A percentile compares a stretch with the other conserved stretches of the same genome.
Conservation (phyloP, 2,113 vertebrate species). For the Cyphomyrus discorhynchus region DNA sequence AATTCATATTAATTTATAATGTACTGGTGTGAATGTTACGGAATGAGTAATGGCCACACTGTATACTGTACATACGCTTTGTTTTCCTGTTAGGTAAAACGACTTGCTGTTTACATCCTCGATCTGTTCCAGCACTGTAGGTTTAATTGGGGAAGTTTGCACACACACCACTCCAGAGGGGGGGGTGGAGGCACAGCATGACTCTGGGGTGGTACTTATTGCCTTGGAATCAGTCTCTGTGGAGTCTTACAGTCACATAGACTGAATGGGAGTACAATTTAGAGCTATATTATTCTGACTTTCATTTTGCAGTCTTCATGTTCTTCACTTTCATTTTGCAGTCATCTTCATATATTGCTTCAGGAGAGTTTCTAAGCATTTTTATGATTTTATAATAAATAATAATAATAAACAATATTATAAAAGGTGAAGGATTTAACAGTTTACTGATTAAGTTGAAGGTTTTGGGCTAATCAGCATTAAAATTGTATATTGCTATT, state of each 20-base stretch:
- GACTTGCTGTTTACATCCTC: not conserved
- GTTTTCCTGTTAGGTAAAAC: not conserved
- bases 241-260: not conserved
- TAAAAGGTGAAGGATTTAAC: not conserved
- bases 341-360: not conserved
- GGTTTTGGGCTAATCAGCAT: not conserved
- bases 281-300: not conserved
- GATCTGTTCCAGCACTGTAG: not conserved
- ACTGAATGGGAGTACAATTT: not conserved
- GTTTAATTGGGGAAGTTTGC: constrained; percentile 8
- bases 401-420: not conserved
- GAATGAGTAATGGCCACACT: not conserved
- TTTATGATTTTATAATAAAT: not conserved
- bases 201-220: not conserved
- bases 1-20: not conserved
- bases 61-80: not conserved
- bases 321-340: not conserved
- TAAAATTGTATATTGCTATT: not conserved
- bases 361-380: not conserved
- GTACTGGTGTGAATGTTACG: not conserved
- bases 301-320: not conserved
- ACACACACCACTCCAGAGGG: not conserved
- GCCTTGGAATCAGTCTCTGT: not conserved
- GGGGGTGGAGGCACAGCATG: not conserved
- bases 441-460: not conserved